Percentiles rank a stretch among this genome's conserved stretches.
Evolutionary conservation across 2,113 vertebrate species (phyloP).

Genomic region (Alethe diademata): DNA sequence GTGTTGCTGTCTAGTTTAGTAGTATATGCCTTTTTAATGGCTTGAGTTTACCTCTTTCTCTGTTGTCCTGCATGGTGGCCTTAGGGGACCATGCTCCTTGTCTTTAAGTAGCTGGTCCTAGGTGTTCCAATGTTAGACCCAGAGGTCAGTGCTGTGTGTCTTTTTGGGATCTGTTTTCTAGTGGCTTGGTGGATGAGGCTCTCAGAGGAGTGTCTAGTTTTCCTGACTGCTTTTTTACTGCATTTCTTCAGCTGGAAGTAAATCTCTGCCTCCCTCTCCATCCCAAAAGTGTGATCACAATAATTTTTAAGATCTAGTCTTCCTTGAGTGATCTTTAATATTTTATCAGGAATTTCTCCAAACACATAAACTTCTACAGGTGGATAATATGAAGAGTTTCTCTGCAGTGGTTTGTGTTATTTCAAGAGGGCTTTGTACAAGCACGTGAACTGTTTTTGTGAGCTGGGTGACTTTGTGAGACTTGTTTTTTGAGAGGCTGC

Average conservation of each 20-base stretch:
- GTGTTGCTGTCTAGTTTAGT: not conserved
- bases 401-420: not conserved
- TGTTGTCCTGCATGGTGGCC: fast-evolving
- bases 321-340: not conserved
- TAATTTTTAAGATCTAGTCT: not conserved
- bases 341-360: not conserved
- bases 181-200: not conserved
- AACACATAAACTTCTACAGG: not conserved
- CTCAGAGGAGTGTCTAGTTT: not conserved
- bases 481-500: not conserved
- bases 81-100: not conserved
- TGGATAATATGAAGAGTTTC: not conserved
- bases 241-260: not conserved
- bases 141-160: not conserved
- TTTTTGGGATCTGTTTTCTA: not conserved
- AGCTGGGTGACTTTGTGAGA: not conserved
- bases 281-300: not conserved
- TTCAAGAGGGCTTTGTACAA: not conserved
- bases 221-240: not conserved
- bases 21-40: not conserved
- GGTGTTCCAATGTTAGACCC: not conserved
- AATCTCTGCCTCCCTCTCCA: not conserved
- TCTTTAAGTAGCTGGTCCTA: not conserved
- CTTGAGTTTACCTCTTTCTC: not conserved
- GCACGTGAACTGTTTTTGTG: not conserved